Evolutionary conservation across 2,797 vertebrate species (phyloP).

Genomic region (Crenuchus spilurus): DNA sequence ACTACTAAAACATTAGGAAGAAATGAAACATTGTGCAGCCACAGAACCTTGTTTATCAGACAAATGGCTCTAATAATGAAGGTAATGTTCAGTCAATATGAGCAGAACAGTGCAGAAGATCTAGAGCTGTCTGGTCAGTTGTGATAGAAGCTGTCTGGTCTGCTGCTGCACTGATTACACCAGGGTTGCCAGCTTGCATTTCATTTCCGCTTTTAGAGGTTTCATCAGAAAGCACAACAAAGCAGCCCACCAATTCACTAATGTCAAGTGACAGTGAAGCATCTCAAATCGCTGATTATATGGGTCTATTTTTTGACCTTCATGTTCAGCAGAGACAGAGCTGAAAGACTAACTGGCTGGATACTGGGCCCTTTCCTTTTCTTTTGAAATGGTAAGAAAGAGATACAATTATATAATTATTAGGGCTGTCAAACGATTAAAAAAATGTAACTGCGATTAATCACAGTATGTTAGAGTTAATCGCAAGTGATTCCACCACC

Average conservation of each 20-base stretch:
- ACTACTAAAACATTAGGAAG: too few species aligned
- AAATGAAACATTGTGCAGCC: too few species aligned
- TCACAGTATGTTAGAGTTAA: too few species aligned
- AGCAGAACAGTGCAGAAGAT: conserved; percentile 28
- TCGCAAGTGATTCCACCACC: too few species aligned
- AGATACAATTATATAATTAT: too few species aligned
- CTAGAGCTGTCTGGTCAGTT: conserved; percentile 17
- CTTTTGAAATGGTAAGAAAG: too few species aligned
- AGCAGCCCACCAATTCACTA: conserved; percentile 8
- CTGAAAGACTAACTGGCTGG: too few species aligned
- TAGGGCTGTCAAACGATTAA: too few species aligned
- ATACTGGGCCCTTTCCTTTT: too few species aligned
- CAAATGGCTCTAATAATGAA: conserved; percentile 21
- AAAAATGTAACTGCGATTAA: too few species aligned
- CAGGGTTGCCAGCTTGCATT: conserved; percentile 3
- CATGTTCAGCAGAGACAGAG: background rate
- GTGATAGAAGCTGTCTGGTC: conserved; percentile 21
- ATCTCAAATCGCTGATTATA: conserved; percentile 3
- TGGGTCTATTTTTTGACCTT: background rate
- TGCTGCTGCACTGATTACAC: background rate
- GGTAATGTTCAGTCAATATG: conserved; percentile 14
- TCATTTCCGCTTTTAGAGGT: conserved; percentile 19
- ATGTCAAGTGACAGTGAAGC: background rate
- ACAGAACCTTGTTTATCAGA: conserved; percentile 26
- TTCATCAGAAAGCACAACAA: conserved; percentile 6